Conservation (phyloP, 2,113 vertebrate species). For the Neofelis nebulosa region DNA sequence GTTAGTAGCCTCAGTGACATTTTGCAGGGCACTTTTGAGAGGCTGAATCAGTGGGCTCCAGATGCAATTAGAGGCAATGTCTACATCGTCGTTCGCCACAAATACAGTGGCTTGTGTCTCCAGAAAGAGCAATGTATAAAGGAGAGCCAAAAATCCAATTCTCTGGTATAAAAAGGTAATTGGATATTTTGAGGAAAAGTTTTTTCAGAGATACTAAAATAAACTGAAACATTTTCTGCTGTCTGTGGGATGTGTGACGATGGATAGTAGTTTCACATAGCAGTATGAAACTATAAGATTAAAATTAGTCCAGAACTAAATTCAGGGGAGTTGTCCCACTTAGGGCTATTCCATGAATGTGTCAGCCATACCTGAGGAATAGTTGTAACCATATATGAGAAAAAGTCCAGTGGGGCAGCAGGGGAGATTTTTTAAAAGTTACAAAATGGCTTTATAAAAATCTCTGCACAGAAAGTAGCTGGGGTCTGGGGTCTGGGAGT, state of each 20-base stretch:
- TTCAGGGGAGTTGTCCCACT: not conserved
- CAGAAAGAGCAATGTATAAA: not conserved
- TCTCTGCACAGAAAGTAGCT: not conserved
- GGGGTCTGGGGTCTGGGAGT: too few species aligned
- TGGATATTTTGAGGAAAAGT: not conserved
- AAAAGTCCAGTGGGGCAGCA: not conserved
- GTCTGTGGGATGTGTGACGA: not conserved
- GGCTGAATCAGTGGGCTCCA: not conserved
- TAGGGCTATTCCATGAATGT: not conserved
- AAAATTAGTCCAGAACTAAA: not conserved
- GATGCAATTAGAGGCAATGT: not conserved
- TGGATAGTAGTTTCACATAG: not conserved
- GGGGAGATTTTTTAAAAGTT: not conserved
- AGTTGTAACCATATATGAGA: not conserved
- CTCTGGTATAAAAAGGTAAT: not conserved
- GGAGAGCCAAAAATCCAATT: conserved; percentile 9
- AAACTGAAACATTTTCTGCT: not conserved
- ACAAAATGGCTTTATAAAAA: not conserved
- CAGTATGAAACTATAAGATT: not conserved
- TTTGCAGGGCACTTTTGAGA: not conserved
- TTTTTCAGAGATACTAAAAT: not conserved
- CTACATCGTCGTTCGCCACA: not conserved
- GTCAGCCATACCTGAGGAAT: not conserved
- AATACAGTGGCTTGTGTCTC: conserved; percentile 18
- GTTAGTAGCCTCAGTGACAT: not conserved